A percentile compares a stretch with the other conserved stretches of the same genome.
phyloP scores from a whole-genome alignment of 2,888 invertebrate species.

The Hydriomena furcata region DNA sequence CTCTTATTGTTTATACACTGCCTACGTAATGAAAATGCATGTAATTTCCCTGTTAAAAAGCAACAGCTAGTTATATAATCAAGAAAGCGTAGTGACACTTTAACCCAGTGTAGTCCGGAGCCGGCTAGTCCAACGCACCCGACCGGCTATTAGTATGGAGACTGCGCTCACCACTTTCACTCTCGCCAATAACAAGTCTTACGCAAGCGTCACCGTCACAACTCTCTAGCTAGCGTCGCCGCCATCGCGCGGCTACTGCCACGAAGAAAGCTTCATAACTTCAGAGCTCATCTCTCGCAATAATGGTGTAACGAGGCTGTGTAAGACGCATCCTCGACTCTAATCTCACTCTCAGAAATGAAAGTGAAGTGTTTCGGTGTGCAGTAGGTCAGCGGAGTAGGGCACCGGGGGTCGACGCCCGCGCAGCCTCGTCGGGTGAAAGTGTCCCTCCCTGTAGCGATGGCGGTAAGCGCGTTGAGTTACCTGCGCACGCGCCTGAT shows the following conservation, averaged over 20 bases:
- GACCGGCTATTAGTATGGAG: conserved; percentile 78
- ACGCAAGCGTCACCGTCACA: conserved; percentile 64
- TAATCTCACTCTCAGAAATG: conserved; percentile 76
- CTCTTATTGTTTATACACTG: conserved; percentile 15
- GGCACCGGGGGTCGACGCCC: conserved; percentile 79
- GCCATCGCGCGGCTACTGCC: conserved; percentile 40
- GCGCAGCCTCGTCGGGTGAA: conserved; percentile 82
- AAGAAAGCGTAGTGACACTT: conserved; percentile 71
- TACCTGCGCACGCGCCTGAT: conserved; percentile 73
- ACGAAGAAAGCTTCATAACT: conserved; percentile 31
- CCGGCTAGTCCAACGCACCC: conserved; percentile 59
- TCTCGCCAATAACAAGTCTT: conserved; percentile 77
- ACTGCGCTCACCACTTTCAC: conserved; percentile 79
- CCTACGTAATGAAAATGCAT: conserved; percentile 19
- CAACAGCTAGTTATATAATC: conserved; percentile 66
- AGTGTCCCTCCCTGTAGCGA: conserved; percentile 69
- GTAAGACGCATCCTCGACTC: conserved; percentile 71
- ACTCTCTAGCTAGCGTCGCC: conserved; percentile 65
- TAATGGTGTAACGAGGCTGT: conserved; percentile 57
- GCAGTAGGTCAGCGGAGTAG: conserved; percentile 81
- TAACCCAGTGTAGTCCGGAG: conserved; percentile 62
- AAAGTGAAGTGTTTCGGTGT: conserved; percentile 79
- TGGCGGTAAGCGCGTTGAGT: conserved; percentile 60
- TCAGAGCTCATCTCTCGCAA: conserved; percentile 43
- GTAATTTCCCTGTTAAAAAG: conserved; percentile 53